Percentiles rank a stretch among this genome's conserved stretches.
Conservation (phyloP, 2,797 vertebrate species). For the Heterohyrax brucei region DNA sequence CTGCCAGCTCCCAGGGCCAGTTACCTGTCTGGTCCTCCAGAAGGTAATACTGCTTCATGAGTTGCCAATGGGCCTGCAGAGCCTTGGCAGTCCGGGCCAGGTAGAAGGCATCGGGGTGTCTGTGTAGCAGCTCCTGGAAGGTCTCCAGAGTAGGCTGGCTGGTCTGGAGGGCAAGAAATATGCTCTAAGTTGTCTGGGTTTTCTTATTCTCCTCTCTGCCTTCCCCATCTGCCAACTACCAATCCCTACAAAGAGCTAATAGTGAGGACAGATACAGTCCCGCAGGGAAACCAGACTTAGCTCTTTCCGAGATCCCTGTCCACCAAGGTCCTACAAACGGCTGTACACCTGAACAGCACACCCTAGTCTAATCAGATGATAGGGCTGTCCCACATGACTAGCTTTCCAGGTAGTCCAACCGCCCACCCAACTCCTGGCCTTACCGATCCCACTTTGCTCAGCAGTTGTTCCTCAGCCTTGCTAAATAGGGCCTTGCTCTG, state of each 20-base stretch:
- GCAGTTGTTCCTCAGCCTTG: constrained; percentile 95
- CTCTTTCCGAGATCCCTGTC: neutral
- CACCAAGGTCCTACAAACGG: neutral
- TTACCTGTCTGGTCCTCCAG: constrained; percentile 98
- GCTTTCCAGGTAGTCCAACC: neutral
- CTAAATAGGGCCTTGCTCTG: constrained; percentile 98
- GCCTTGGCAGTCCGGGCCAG: constrained; percentile 96
- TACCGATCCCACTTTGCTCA: constrained; percentile 96
- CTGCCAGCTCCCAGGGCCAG: neutral
- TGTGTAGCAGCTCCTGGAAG: constrained; percentile 97
- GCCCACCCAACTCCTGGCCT: neutral
- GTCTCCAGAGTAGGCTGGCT: constrained; percentile 97
- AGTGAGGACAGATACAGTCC: neutral
- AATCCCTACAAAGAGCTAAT: neutral
- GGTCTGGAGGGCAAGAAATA: constrained; percentile 89
- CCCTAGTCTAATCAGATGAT: neutral
- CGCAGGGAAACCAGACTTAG: neutral
- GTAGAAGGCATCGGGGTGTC: constrained; percentile 96
- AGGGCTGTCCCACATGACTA: neutral
- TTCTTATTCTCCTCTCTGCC: neutral
- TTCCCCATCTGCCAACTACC: neutral
- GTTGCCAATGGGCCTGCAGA: constrained; percentile 98
- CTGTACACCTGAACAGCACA: neutral
- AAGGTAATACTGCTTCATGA: constrained; percentile 98
- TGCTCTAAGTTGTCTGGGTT: neutral